These are phyloP conservation scores for Albula glossodonta DNA, from an alignment of 2,113 vertebrate species.

Conservation along the genomic window DNA sequence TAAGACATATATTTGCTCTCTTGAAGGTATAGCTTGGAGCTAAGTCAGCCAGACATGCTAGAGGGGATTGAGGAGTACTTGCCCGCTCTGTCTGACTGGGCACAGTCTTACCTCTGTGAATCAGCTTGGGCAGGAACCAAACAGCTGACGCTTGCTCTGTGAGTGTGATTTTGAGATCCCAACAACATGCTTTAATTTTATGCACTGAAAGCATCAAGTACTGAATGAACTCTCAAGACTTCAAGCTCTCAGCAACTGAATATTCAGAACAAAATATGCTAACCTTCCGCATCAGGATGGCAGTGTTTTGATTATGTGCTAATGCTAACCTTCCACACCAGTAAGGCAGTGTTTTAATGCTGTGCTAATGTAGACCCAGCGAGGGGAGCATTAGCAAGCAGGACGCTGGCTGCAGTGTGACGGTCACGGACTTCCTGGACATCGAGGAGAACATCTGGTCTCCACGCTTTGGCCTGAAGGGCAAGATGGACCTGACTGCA, in stretches of 20 bases:
- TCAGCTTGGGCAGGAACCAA: conserved; percentile 55
- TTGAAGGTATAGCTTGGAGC: conserved; percentile 84
- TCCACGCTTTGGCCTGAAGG: conserved; percentile 91
- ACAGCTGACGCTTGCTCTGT: conserved; percentile 78
- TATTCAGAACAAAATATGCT: background rate
- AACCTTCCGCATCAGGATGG: too few species aligned
- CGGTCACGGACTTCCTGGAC: conserved; percentile 80
- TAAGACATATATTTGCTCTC: background rate
- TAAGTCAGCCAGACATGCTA: conserved; percentile 82
- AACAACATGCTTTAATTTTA: too few species aligned
- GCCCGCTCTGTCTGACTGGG: conserved; percentile 84
- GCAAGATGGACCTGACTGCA: conserved; percentile 92
- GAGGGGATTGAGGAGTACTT: conserved; percentile 85
- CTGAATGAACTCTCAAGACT: too few species aligned
- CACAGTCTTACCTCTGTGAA: conserved; percentile 75
- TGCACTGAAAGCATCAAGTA: too few species aligned
- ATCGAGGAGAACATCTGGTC: conserved; percentile 97
- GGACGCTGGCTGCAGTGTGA: conserved; percentile 59
- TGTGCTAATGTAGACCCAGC: conserved; percentile 60
- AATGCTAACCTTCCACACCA: background rate
- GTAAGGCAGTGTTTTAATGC: background rate
- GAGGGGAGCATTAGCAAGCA: conserved; percentile 51
- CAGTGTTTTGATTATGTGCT: background rate
- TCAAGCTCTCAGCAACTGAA: background rate
- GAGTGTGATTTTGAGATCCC: conserved; percentile 41